Evolutionary conservation across 2,113 vertebrate species (phyloP).

Genomic region (Sphyrna mokarran): DNA sequence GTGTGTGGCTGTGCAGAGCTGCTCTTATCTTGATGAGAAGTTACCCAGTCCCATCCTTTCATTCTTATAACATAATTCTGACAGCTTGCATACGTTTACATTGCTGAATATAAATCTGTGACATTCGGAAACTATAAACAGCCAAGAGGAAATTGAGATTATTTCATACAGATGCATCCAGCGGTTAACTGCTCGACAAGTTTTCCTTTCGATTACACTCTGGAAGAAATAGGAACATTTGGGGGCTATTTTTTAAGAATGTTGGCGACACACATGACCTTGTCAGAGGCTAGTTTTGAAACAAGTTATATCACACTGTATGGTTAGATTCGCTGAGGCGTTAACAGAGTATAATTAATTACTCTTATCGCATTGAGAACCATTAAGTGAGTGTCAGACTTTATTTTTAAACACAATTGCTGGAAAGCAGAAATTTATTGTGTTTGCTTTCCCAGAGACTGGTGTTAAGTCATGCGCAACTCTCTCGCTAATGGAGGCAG

Average conservation of each 20-base stretch:
- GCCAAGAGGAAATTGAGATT: not conserved
- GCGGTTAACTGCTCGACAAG: not conserved
- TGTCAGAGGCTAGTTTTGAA: not conserved
- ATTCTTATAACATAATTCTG: not conserved
- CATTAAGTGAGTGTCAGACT: not conserved
- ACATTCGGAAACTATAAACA: not conserved
- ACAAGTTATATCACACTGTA: not conserved
- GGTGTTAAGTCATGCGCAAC: not conserved
- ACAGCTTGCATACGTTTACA: not conserved
- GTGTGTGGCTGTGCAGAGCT: too few species aligned
- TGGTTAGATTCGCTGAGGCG: not conserved
- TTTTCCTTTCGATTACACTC: not conserved
- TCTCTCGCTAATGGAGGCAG: not conserved
- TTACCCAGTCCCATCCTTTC: not conserved
- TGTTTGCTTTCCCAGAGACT: not conserved
- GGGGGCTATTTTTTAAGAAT: not conserved
- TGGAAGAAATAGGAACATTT: not conserved
- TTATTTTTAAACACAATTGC: not conserved
- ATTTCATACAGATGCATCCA: not conserved
- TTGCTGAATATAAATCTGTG: not conserved
- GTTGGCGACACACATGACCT: not conserved
- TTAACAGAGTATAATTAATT: conserved; percentile 6
- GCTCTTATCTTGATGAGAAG: not conserved
- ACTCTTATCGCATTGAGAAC: not conserved
- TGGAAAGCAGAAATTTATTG: not conserved